Percentiles rank a stretch among this genome's conserved stretches.
Evolutionary conservation across 2,797 vertebrate genomes (phyloP).

Genomic region (Phyllotis vaccarum): DNA sequence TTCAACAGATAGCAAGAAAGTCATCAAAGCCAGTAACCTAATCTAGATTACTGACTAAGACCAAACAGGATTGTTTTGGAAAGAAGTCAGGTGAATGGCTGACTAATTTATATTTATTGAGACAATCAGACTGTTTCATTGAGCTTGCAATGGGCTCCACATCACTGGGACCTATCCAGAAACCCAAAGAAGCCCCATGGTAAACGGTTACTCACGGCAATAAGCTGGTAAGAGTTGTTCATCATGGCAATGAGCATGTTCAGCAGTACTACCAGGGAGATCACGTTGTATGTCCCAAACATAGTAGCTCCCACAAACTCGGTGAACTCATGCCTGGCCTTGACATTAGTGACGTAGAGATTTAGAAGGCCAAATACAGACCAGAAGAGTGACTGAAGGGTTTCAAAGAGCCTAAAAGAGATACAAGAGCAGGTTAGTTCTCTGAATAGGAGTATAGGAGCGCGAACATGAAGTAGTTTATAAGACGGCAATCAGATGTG

Average conservation of each 20-base stretch:
- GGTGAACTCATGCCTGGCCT: conserved; percentile 96
- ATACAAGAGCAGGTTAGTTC: conserved; percentile 38
- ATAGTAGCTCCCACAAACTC: conserved; percentile 98
- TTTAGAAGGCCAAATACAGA: conserved; percentile 97
- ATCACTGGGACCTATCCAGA: background rate
- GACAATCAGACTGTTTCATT: background rate
- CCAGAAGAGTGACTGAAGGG: conserved; percentile 98
- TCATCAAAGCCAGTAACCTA: background rate
- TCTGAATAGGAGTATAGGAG: background rate
- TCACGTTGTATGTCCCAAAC: conserved; percentile 98
- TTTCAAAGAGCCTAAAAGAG: conserved; percentile 94
- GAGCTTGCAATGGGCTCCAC: background rate
- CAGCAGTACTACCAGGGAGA: conserved; percentile 96
- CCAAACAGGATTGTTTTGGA: conserved; percentile 35
- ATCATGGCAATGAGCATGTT: conserved; percentile 99
- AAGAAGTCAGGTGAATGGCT: conserved; percentile 47
- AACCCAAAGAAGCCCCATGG: conserved; percentile 41
- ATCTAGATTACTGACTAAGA: conserved; percentile 9
- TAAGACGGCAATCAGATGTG: background rate
- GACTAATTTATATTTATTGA: conserved; percentile 5
- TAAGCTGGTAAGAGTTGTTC: conserved; percentile 99
- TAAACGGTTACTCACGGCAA: conserved; percentile 92
- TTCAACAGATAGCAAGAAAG: conserved; percentile 34
- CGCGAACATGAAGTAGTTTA: background rate
- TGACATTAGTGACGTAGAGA: conserved; percentile 97